These are phyloP conservation scores for Uria aalge DNA, from an alignment of 2,113 vertebrate genomes.

Conservation along the genomic window DNA sequence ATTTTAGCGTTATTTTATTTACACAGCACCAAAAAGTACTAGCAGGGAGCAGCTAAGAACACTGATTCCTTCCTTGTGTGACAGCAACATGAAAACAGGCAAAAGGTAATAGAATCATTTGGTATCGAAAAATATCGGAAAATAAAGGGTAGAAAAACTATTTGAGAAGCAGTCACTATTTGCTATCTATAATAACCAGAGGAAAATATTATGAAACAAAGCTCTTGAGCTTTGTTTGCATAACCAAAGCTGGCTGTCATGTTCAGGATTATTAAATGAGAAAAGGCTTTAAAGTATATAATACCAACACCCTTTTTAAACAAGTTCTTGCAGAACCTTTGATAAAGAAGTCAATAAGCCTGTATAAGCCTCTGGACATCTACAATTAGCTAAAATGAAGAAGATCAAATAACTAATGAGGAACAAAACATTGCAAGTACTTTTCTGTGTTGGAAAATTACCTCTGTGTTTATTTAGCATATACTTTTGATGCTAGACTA, in stretches of 20 bases:
- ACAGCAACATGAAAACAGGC: background rate
- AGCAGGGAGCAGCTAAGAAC: background rate
- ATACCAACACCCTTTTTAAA: background rate
- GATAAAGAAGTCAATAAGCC: constrained; percentile 3
- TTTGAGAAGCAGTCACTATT: background rate
- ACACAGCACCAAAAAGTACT: background rate
- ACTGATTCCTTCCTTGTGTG: background rate
- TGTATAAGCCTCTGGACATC: background rate
- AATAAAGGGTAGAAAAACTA: background rate
- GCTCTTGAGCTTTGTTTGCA: background rate
- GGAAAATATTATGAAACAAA: background rate
- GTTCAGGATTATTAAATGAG: background rate
- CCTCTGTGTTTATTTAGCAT: background rate
- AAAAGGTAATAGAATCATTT: background rate
- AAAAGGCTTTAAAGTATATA: background rate
- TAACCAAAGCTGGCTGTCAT: background rate
- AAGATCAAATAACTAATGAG: background rate
- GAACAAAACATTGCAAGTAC: background rate
- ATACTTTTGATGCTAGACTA: constrained; percentile 8
- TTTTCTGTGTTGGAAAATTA: constrained; percentile 16
- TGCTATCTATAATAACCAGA: background rate
- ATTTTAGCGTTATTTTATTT: background rate
- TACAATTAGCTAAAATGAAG: background rate
- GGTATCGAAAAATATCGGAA: background rate
- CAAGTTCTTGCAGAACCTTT: constrained; percentile 42